Base-by-base conservation (phyloP, 2,888 invertebrate species). In the Phaonia tiefii region DNA sequence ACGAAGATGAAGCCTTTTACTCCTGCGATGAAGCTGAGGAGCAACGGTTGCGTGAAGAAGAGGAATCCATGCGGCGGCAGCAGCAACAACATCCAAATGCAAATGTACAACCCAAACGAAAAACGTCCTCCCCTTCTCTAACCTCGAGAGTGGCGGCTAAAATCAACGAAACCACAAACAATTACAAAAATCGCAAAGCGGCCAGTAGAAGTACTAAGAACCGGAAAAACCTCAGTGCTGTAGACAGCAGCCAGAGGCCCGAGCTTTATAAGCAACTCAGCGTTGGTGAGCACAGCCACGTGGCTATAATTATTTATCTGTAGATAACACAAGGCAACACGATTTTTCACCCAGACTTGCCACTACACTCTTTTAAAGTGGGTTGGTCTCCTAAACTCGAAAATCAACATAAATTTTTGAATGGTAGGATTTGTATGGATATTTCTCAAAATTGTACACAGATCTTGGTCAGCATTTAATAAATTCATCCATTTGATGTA, bases 141-240 rank as follows among this genome's bases (percentile, higher is more conserved):
- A 88, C 88, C n/a, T 89, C 89, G 75, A 86, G 89, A 86, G 87
- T 89, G 77, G 89, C 89, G 65, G 89, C 89, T 44, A 89, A 89
- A 86, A 88, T 89, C 65, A 88, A 87, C 70, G 88, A 89, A 79
- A 88, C 87, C 15, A 88, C 88, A 51, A 88, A 87, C 75, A 88
- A 87, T 72, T 89, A 88, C 81, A 87, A 87, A 72, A 88, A 87
- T 85, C 87, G 88, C 13, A 87, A 85, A 73, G 85, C 86, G 26
- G 85, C 83, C 22, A 84, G 72, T 69, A 86, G 86, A 71, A 84
- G 84, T 63, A 69, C 67, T n/a, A 81, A 69, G n/a, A 81, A 78
- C 2, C 81, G 75, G 22, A 81, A 78, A 10, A 58, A 49, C 11
- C 46, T 65, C 22, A 66, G 80, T 37, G 80, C 71, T 54, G 75